A percentile compares a stretch with the other conserved stretches of the same genome.
Evolutionary conservation across 2,113 vertebrate species (phyloP).

Genomic region (Poeciliopsis prolifica): DNA sequence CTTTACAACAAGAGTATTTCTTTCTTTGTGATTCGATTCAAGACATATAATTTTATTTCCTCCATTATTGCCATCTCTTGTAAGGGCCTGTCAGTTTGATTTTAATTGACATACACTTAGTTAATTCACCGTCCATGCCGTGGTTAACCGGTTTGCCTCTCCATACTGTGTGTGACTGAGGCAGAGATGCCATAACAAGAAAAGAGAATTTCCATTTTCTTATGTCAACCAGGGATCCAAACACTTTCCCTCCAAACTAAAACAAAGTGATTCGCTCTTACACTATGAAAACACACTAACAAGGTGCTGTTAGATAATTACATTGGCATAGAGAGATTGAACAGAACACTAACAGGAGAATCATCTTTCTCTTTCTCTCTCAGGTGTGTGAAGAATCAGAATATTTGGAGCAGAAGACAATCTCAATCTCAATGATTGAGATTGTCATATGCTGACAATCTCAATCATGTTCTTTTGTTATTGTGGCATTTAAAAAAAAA

Average conservation of each 20-base stretch:
- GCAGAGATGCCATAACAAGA: too few species aligned
- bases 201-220: not conserved
- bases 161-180: too few species aligned
- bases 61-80: too few species aligned
- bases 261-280: not conserved
- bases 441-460: conserved; percentile 16
- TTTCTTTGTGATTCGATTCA: not conserved
- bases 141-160: too few species aligned
- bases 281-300: conserved; percentile 2
- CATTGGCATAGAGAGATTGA: conserved; percentile 5
- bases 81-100: too few species aligned
- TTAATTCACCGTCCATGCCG: too few species aligned
- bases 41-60: too few species aligned
- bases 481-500: conserved; percentile 8
- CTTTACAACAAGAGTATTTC: not conserved
- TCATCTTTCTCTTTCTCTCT: not conserved
- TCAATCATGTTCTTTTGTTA: conserved; percentile 13
- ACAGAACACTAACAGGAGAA: not conserved
- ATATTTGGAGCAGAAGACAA: not conserved
- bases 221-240: too few species aligned
- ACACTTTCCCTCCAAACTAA: not conserved
- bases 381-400: conserved; percentile 3
- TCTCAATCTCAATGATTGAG: too few species aligned
- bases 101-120: too few species aligned
- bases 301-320: not conserved